Evolutionary conservation across 2,888 invertebrate genomes (phyloP), one percentile per base, ranked within the genome.

Genomic region (Andricus quercusramuli): DNA sequence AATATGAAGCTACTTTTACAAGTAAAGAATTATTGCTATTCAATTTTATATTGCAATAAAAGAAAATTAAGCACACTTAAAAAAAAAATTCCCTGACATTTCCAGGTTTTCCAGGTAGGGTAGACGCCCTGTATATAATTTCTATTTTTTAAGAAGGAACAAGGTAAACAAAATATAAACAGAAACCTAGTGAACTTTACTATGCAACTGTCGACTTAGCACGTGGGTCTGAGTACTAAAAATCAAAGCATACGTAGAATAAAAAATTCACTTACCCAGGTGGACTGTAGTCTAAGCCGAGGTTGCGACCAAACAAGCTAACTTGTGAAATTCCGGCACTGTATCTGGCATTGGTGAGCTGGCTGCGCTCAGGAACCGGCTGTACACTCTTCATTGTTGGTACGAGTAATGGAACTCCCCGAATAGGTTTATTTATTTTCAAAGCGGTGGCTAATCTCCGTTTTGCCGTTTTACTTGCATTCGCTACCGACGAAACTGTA

Each of bases 221-320:
- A 64, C 17, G 64, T 64, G 25, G 29, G 25, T 29, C 29, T 6
- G 25, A 29, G 29, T 64, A 64, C 17, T 64, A 29, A 64, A 64
- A 64, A 64, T 64, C 64, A 64, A 29, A 64, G 17, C 29, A 64
- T 29, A 64, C 17, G 17, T 25, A 29, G 64, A 64, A 64, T 17
- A 76, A 59, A 64, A 80, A 22, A 32, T 47, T 32, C 77, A 88
- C 89, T 91, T 82, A 92, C 92, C 90, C 91, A 41, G 91, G 90
- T 62, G 92, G 92, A 85, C 90, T 90, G 85, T 90, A 96, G 84
- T 97, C 96, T 78, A 98, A 93, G 83, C 95, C 95, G 88, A 96
- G 94, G 74, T 94, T 93, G 84, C 93, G 93, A 15, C 97, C 97
- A 89, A 96, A 96, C 51, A 97, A 92, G 85, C 95, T 94, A 77